These are phyloP conservation scores for Rhagologus leucostigma DNA, from an alignment of 2,113 vertebrate species.

Conservation along the genomic window DNA sequence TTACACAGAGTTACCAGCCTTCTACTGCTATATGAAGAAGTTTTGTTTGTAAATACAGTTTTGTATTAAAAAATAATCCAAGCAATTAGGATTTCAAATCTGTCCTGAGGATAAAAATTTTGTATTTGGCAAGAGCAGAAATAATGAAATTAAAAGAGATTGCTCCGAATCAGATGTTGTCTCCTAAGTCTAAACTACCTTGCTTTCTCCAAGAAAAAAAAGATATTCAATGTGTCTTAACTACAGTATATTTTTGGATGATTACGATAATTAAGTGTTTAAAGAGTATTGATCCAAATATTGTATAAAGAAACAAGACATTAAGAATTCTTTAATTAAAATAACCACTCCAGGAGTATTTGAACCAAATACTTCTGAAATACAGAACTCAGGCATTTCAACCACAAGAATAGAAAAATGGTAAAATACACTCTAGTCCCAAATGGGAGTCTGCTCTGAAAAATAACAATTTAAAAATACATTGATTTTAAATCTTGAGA, in stretches of 20 bases:
- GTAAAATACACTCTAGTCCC: background rate
- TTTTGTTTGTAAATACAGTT: background rate
- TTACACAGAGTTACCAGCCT: background rate
- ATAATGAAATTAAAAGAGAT: background rate
- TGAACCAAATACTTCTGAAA: background rate
- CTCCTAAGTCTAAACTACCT: background rate
- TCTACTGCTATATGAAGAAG: background rate
- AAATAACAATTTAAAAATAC: background rate
- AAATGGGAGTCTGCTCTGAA: background rate
- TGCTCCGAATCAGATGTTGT: background rate
- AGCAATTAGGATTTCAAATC: background rate
- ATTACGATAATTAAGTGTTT: background rate
- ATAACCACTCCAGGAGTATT: background rate
- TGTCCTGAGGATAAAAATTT: background rate
- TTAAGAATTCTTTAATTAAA: slow-evolving; percentile 6
- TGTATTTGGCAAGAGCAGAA: background rate
- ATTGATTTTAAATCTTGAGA: background rate
- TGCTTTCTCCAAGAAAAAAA: background rate
- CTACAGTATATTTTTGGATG: background rate
- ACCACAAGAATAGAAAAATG: background rate
- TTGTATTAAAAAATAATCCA: background rate
- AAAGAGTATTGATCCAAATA: slow-evolving; percentile 9
- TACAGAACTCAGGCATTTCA: background rate
- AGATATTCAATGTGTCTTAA: background rate
- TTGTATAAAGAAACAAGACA: background rate